Base-by-base conservation (phyloP, 2,888 invertebrate genomes). In the Pogonocherus hispidulus region DNA sequence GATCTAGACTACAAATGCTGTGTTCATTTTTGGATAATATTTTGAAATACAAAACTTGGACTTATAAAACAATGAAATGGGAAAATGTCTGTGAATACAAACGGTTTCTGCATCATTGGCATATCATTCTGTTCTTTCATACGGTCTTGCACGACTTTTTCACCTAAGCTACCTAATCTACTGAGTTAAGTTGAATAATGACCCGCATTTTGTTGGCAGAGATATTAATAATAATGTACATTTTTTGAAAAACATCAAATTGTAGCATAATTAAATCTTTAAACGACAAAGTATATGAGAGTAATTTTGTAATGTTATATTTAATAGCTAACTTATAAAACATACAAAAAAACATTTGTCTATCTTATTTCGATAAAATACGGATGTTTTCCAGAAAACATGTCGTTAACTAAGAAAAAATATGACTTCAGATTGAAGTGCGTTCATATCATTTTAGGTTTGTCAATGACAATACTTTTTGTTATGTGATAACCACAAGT, bases 151-250 rank as follows among this genome's bases (percentile, higher is more conserved):
- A 75, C 18, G 3, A 75, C 72, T 60, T 64, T 72, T 49, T 63
- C 66, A 69, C 74, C 79, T 80, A 81, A 80, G 80, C 81, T 81
- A 81, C 75, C 74, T 79, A 75, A 69, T 75, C 77, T 79, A 74
- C 65, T 65, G 69, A 75, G 46, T 71, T 49, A 65, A 66, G 54
- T 70, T 57, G 27, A 69, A 64, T 78, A 76, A 78, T 80, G 78
- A 83, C 83, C 83, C 83, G 83, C 82, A 81, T 84, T 80, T 69
- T 81, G 81, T 84, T 84, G 84, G 84, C 84, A 84, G 83, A 83
- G 79, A 82, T 82, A 80, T 79, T 77, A 78, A 75, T 71, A 67
- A 71, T 71, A 68, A 70, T 66, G 62, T 46, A 4, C 18, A 14
- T 49, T 46, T 44, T 69, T 72, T 71, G 78, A 77, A 78, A 76